A percentile compares a stretch with the other conserved stretches of the same genome.
phyloP scores from a whole-genome alignment of 2,888 invertebrate species.

The Andrena trimmerana region DNA sequence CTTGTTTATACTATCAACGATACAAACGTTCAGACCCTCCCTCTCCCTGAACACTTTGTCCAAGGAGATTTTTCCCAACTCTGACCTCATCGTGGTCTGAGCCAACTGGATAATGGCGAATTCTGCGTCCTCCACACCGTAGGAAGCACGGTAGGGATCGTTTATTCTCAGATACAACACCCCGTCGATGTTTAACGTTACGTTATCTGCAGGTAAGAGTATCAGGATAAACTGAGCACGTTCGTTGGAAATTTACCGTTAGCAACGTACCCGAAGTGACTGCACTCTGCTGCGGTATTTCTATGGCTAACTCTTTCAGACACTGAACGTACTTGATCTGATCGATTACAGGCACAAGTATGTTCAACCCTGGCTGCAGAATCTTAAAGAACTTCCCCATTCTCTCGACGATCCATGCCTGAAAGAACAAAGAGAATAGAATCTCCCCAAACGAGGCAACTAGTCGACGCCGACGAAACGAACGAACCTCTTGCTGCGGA shows the following conservation, averaged over 20 bases:
- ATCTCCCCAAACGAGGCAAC: not conserved
- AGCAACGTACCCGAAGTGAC: conserved; percentile 91
- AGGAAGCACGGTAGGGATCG: conserved; percentile 97
- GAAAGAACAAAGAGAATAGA: conserved; percentile 72
- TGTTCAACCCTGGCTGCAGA: conserved; percentile 97
- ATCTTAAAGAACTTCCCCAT: conserved; percentile 99
- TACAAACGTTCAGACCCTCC: conserved; percentile 96
- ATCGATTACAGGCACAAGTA: conserved; percentile 96
- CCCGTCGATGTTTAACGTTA: conserved; percentile 98
- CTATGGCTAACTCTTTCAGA: conserved; percentile 99
- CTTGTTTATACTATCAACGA: conserved; percentile 98
- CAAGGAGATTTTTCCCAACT: conserved; percentile 98
- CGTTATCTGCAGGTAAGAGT: conserved; percentile 91
- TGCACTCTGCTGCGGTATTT: conserved; percentile 99
- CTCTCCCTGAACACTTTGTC: conserved; percentile 99
- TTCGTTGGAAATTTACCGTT: no score
- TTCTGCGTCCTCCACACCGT: conserved; percentile 99
- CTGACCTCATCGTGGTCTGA: conserved; percentile 99
- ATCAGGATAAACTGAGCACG: not conserved
- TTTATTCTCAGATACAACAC: conserved; percentile 97
- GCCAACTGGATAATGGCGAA: conserved; percentile 99
- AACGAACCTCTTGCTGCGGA: conserved; percentile 96
- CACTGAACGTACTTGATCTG: conserved; percentile 98
- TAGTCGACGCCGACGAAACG: not conserved
- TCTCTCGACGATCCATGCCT: conserved; percentile 98